Base-by-base conservation (phyloP, 2,888 invertebrate species). In the Drosophila paramelanica region DNA sequence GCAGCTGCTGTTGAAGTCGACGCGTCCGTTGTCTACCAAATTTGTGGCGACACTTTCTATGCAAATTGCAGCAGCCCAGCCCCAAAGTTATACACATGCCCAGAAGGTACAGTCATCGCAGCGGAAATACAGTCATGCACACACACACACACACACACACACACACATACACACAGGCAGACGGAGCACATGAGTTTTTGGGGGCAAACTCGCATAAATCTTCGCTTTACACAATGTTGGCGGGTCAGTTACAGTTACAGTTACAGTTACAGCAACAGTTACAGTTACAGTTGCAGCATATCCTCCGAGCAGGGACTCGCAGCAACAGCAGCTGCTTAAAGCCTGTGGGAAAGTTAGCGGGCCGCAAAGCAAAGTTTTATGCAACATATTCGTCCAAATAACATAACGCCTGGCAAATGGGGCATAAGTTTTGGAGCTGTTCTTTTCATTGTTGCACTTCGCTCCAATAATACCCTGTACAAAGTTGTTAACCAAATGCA, bases 181-280 rank as follows among this genome's bases (percentile, higher is more conserved):
- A 10, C 31, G 3, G 58, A 65, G 75, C 67, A 73, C 49, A 57
- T 47, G 58, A 73, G 86, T 85, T 85, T 83, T 88, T 75, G 82
- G 89, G 89, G 73, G 78, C 78, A 88, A 89, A 83, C 71, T 89
- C 89, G 78, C 89, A 90, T 90, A 90, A 91, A 90, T 90, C 91
- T 90, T 89, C 69, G 77, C 67, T 81, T 77, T 83, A 91, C 90
- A 91, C 88, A 87, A 89, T 89, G 91, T 91, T 91, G 91, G 91
- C 91, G 91, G 90, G 90, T 91, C 90, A 88, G 83, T 78, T 70
- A 41, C 67, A 42, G 69, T 58, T 62, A 53, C 64, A 39, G 60
- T 47, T 43, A 56, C 89, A 83, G 81, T 77, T 67, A 46, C 65
- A 53, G 71, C 43, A 66, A 57, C 4, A 23, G 71, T 45, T 67